Conservation (phyloP, 2,113 vertebrate genomes). For the Rhegmatorhina hoffmannsi region DNA sequence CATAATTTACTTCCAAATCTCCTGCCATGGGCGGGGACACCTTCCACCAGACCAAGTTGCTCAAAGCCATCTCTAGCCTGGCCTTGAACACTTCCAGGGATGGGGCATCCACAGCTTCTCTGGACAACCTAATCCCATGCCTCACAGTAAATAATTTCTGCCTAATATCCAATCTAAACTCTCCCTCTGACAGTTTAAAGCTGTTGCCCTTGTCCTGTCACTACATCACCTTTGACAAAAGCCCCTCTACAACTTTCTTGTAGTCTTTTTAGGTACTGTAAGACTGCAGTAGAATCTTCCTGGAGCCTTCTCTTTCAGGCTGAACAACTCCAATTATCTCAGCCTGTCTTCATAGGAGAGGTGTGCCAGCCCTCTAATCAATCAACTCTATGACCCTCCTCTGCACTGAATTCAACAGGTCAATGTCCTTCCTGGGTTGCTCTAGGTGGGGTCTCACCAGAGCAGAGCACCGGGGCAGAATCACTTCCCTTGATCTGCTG, state of each 20-base stretch:
- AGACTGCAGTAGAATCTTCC: background rate
- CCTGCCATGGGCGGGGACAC: background rate
- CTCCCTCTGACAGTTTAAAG: background rate
- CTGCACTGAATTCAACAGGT: accelerated
- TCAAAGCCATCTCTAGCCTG: background rate
- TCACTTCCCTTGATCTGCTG: background rate
- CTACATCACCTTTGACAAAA: background rate
- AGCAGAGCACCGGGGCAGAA: background rate
- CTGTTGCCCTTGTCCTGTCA: background rate
- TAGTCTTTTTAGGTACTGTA: background rate
- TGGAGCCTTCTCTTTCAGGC: background rate
- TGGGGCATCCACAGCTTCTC: background rate
- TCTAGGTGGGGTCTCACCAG: background rate
- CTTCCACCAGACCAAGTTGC: background rate
- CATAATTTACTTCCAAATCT: background rate
- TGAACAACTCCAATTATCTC: background rate
- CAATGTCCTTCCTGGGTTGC: background rate
- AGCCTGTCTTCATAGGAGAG: background rate
- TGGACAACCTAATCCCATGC: background rate
- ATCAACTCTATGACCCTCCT: background rate
- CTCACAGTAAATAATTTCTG: background rate
- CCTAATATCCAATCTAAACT: background rate
- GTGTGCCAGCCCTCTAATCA: background rate
- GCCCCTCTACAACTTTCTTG: background rate
- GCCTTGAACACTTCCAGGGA: background rate